Conservation (phyloP, 1,140 invertebrate species). For the Druon quercuslanigerum region DNA sequence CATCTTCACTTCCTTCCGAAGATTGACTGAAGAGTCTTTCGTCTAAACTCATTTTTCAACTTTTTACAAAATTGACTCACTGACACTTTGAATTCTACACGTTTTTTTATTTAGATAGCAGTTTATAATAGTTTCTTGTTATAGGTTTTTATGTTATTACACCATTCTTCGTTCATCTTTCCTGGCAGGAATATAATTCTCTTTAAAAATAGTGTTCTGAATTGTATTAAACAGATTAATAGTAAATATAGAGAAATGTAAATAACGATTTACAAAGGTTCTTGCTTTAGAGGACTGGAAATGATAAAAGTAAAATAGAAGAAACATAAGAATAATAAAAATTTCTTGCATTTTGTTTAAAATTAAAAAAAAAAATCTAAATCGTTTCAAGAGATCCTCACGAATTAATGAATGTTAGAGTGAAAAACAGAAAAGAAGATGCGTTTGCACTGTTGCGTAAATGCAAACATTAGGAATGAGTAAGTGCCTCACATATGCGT, state of each 20-base stretch:
- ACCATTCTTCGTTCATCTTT: too few relatives aligned
- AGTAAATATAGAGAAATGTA: too few relatives aligned
- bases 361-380: too few relatives aligned
- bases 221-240: too few relatives aligned
- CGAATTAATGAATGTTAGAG: background rate
- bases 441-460: conserved; percentile 8
- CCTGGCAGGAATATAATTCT: too few relatives aligned
- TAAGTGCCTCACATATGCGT: background rate
- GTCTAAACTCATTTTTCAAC: conserved; percentile 14
- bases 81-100: background rate
- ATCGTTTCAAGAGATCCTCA: background rate
- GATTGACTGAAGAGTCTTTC: conserved; percentile 23
- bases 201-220: too few relatives aligned
- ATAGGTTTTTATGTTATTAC: too few relatives aligned
- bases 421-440: background rate
- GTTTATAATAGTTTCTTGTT: background rate
- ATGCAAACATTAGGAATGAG: conserved; percentile 11
- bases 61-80: background rate
- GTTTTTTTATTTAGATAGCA: background rate
- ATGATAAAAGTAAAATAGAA: too few relatives aligned
- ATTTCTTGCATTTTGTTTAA: too few relatives aligned
- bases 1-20: conserved; percentile 29
- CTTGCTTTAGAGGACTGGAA: too few relatives aligned
- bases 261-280: too few relatives aligned
- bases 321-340: too few relatives aligned